Evolutionary conservation across 2,888 invertebrate genomes (phyloP).

Genomic region (Sphaeridia pumilis): DNA sequence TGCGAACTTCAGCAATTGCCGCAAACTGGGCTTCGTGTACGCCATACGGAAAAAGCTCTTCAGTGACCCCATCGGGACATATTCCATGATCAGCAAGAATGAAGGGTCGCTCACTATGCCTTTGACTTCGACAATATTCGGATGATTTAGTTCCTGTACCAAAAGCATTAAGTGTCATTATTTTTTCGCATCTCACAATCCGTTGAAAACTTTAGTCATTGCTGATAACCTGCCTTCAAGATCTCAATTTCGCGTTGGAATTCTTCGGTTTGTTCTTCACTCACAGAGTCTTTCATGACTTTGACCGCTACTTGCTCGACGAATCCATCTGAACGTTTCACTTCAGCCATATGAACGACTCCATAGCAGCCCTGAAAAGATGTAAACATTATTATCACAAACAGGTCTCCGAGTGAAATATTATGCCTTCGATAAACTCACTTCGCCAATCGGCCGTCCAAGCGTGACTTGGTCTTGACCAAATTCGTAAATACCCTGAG

Average conservation of each 20-base stretch:
- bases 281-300: constrained; percentile 44
- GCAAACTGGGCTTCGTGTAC: constrained; percentile 53
- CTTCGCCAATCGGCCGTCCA: constrained; percentile 52
- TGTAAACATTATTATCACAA: background rate
- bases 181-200: no score
- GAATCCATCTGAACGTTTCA: constrained; percentile 35
- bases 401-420: no score
- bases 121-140: constrained; percentile 76
- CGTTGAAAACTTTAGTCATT: background rate
- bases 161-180: no score
- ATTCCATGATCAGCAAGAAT: constrained; percentile 79
- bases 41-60: constrained; percentile 65
- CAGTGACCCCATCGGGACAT: constrained; percentile 68
- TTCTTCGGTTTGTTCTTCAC: constrained; percentile 46
- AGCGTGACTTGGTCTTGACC: constrained; percentile 50
- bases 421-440: no score
- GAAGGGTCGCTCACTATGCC: constrained; percentile 67
- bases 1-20: constrained; percentile 60
- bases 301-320: constrained; percentile 35
- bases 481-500: constrained; percentile 36
- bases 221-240: constrained; percentile 55
- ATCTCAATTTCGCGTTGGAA: constrained; percentile 75
- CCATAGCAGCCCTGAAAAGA: constrained; percentile 69
- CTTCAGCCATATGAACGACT: constrained; percentile 62
- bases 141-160: constrained; percentile 56